Conservation (phyloP, 2,888 invertebrate species). For the Trimorus sp. region DNA sequence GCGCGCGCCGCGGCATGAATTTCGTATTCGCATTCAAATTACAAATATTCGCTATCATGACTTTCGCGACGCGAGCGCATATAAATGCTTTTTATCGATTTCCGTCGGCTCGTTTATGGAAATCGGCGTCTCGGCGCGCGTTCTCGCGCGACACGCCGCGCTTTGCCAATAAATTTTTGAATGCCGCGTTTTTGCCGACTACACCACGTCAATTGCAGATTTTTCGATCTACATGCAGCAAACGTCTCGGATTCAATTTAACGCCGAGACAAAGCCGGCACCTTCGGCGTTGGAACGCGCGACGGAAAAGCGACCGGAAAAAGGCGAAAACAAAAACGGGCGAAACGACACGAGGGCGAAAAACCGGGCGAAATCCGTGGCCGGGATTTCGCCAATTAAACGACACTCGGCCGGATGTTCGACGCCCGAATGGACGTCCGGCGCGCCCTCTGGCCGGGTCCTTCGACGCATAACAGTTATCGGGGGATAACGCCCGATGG, state of each 20-base stretch:
- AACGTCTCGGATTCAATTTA: conserved; percentile 65
- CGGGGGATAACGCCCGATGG: conserved; percentile 57
- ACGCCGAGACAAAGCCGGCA: conserved; percentile 62
- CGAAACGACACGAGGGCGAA: no score
- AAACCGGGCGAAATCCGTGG: no score
- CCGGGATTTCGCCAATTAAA: no score
- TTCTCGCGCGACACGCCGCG: conserved; percentile 43
- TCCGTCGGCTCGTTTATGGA: conserved; percentile 56
- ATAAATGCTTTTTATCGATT: conserved; percentile 64
- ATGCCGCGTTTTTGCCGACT: conserved; percentile 39
- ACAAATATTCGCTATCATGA: conserved; percentile 64
- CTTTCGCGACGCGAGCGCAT: conserved; percentile 58
- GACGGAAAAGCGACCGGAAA: no score
- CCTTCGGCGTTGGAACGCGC: neutral
- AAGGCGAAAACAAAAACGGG: no score
- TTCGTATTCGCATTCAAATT: conserved; percentile 61
- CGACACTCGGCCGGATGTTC: conserved; percentile 39
- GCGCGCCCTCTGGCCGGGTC: conserved; percentile 27
- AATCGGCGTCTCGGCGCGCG: conserved; percentile 38
- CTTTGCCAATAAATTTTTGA: conserved; percentile 56
- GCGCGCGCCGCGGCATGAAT: conserved; percentile 44
- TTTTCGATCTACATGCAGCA: conserved; percentile 40
- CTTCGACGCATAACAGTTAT: conserved; percentile 58
- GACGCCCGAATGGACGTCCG: conserved; percentile 30
- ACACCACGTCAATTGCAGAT: conserved; percentile 51